Evolutionary conservation across 2,113 vertebrate species (phyloP).

Genomic region (Neolamprologus sp.): DNA sequence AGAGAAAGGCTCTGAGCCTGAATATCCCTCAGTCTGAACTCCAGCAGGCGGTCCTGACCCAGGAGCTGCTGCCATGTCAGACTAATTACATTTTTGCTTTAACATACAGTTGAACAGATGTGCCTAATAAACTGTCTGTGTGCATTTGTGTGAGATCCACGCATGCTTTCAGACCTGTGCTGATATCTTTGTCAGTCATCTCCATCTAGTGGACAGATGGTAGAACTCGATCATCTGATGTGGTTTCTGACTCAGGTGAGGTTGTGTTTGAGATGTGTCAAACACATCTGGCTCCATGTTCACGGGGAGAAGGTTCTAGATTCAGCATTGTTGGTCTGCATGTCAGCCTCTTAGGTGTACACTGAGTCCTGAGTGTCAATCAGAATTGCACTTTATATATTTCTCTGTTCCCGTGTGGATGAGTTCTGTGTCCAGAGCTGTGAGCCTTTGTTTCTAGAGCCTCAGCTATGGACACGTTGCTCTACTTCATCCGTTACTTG

Average conservation of each 20-base stretch:
- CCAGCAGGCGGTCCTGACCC: neutral
- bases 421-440: neutral
- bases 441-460: neutral
- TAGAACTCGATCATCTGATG: neutral
- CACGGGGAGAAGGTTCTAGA: neutral
- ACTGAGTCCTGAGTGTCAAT: neutral
- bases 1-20: neutral
- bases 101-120: neutral
- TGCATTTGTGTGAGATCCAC: neutral
- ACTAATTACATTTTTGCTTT: neutral
- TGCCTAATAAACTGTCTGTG: neutral
- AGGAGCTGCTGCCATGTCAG: neutral
- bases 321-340: neutral
- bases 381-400: neutral
- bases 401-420: neutral
- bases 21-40: neutral
- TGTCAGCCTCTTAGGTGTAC: neutral
- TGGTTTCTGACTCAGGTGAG: neutral
- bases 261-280: neutral
- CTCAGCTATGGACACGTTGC: neutral
- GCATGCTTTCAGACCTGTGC: neutral
- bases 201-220: neutral
- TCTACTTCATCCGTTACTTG: neutral
- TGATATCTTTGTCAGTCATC: neutral
- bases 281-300: neutral